Evolutionary conservation across 2,113 vertebrate genomes (phyloP), one percentile per base, ranked within the genome.

Genomic region (Ophthalmolycus amberensis): DNA sequence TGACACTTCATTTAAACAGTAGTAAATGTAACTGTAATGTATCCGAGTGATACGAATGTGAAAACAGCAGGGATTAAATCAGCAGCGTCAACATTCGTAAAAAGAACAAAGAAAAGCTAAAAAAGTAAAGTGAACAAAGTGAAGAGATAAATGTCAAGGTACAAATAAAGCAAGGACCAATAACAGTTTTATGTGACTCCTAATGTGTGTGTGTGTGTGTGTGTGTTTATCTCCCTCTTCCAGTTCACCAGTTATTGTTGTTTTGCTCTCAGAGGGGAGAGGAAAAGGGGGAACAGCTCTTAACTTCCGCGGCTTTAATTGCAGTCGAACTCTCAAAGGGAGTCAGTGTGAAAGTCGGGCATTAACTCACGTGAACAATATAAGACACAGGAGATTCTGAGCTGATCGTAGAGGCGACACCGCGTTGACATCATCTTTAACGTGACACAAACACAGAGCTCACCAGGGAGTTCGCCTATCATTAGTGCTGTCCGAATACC

Each of bases 261-360:
- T 64, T 77, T 88, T 72, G 37, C 48, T 77, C 75, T 75, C 60
- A n/a, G 22, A 59, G 50, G 75, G 32, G 58, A 72, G 34, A 50
- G 29, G 38, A 42, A 48, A 71, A 75, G 4, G 25, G 42, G 32
- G 34, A 80, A 56, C 72, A 74, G 52, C 67, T 76, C 82, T 85
- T 79, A 80, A 88, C 84, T 83, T 83, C 37, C n/a, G 59, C 27
- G 46, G 85, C 85, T 84, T 82, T 88, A 84, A 87, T 85, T 87
- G 77, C 77, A 48, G 58, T 58, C 71, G 44, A n/a, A 75, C 75
- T 40, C 25, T 79, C 74, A 85, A 85, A 70, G 1, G 3, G 42
- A 16, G 54, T 58, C 56, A 9, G 34, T 16, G 66, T 67, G 64
- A 75, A 70, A 63, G 46, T 79, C 11, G 1, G 42, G 67, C 34